Conservation (phyloP, 2,888 invertebrate genomes). For the Tribolium freemani region DNA sequence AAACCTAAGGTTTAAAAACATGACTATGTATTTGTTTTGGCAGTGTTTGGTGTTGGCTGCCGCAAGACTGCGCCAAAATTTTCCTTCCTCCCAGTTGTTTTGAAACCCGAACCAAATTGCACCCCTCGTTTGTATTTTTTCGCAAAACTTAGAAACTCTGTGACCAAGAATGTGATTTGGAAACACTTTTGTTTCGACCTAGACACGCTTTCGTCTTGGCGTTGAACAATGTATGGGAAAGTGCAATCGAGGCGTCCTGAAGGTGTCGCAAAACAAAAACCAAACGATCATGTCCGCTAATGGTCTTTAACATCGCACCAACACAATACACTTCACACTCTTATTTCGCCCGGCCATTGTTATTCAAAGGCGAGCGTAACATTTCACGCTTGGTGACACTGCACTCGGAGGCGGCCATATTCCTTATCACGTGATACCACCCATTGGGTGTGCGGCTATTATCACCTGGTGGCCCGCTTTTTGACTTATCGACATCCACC, state of each 20-base stretch:
- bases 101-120: neutral
- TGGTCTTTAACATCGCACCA: conserved; percentile 34
- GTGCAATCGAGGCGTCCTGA: conserved; percentile 17
- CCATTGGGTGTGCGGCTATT: conserved; percentile 22
- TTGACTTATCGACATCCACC: conserved; percentile 36
- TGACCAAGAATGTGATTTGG: conserved; percentile 4
- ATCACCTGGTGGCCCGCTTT: conserved; percentile 38
- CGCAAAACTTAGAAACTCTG: conserved; percentile 2
- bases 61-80: neutral
- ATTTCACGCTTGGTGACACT: conserved; percentile 66
- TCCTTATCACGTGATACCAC: conserved; percentile 48
- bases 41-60: no score
- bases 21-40: no score
- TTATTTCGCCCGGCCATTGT: conserved; percentile 61
- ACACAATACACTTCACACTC: conserved; percentile 42
- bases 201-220: conserved; percentile 36
- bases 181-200: conserved; percentile 24
- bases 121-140: neutral
- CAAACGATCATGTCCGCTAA: conserved; percentile 20
- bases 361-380: conserved; percentile 65
- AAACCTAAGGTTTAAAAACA: no score
- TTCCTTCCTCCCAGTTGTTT: neutral
- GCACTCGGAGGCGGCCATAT: conserved; percentile 60
- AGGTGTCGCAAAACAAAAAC: conserved; percentile 38
- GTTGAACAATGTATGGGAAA: conserved; percentile 39